These are phyloP conservation scores for Nerophis ophidion DNA, from an alignment of 2,113 vertebrate species.

Conservation along the genomic window DNA sequence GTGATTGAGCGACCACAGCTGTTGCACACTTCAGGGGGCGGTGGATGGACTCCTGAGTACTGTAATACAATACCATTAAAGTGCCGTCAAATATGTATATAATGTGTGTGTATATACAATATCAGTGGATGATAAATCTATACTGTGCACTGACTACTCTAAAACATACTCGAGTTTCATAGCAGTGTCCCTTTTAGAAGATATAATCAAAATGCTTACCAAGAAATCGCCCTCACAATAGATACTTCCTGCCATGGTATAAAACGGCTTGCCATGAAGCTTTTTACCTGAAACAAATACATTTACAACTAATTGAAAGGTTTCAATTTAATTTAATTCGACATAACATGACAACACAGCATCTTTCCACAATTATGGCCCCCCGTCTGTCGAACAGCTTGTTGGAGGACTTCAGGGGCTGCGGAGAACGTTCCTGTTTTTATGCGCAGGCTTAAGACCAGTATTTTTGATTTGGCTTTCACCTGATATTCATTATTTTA, in stretches of 20 bases:
- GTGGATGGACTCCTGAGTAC: slow-evolving; percentile 87
- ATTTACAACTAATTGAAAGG: not conserved
- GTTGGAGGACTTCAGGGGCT: too few species aligned
- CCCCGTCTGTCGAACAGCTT: too few species aligned
- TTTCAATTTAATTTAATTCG: not conserved
- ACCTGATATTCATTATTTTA: too few species aligned
- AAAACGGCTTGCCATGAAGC: slow-evolving; percentile 83
- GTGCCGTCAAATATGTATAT: too few species aligned
- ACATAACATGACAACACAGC: not conserved
- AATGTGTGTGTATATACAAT: not conserved
- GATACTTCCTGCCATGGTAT: slow-evolving; percentile 79
- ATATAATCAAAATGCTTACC: slow-evolving; percentile 65
- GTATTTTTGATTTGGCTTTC: too few species aligned
- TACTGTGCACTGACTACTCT: too few species aligned
- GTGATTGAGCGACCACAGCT: slow-evolving; percentile 84
- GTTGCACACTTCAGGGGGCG: slow-evolving; percentile 78
- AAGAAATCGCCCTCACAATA: slow-evolving; percentile 88
- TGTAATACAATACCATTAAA: slow-evolving; percentile 31
- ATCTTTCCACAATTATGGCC: too few species aligned
- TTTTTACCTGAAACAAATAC: slow-evolving; percentile 70
- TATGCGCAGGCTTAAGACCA: too few species aligned
- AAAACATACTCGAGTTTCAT: too few species aligned
- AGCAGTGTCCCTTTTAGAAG: too few species aligned
- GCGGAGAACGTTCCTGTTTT: too few species aligned
- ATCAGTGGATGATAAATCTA: too few species aligned